These are phyloP conservation scores for Pseudochaenichthys georgianus DNA, from an alignment of 2,797 vertebrate genomes.

Conservation along the genomic window DNA sequence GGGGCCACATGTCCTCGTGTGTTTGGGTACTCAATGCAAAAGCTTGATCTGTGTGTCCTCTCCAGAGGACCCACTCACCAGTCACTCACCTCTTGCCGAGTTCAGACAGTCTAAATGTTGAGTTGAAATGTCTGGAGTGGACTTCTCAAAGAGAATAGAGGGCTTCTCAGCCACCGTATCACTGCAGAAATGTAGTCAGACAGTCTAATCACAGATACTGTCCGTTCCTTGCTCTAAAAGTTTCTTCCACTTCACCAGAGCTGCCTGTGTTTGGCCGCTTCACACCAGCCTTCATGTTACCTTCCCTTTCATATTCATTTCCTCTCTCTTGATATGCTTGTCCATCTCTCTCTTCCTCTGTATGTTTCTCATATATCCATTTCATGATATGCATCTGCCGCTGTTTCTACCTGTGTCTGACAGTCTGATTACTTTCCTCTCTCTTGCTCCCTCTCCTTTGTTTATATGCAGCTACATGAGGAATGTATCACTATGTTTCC, in stretches of 20 bases:
- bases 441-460: slow-evolving; percentile 32
- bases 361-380: slow-evolving; percentile 50
- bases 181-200: slow-evolving; percentile 69
- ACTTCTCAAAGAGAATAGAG: slow-evolving; percentile 64
- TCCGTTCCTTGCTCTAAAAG: slow-evolving; percentile 50
- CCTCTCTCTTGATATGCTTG: slow-evolving; percentile 54
- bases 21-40: slow-evolving; percentile 49
- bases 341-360: slow-evolving; percentile 45
- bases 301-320: slow-evolving; percentile 54
- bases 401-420: slow-evolving; percentile 47
- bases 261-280: slow-evolving; percentile 28
- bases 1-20: slow-evolving; percentile 11
- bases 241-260: slow-evolving; percentile 55
- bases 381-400: slow-evolving; percentile 53
- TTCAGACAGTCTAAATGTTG: slow-evolving; percentile 69
- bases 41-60: slow-evolving; percentile 55
- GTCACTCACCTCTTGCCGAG: slow-evolving; percentile 59
- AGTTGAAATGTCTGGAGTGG: slow-evolving; percentile 60
- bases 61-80: slow-evolving; percentile 44
- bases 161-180: slow-evolving; percentile 61
- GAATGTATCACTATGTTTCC: slow-evolving; percentile 61
- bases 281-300: slow-evolving; percentile 37
- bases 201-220: slow-evolving; percentile 69
- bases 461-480: slow-evolving; percentile 56
- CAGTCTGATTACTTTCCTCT: slow-evolving; percentile 46